These are phyloP conservation scores for Nephrotoma guestfalica DNA, from an alignment of 2,888 invertebrate genomes.

Conservation along the genomic window DNA sequence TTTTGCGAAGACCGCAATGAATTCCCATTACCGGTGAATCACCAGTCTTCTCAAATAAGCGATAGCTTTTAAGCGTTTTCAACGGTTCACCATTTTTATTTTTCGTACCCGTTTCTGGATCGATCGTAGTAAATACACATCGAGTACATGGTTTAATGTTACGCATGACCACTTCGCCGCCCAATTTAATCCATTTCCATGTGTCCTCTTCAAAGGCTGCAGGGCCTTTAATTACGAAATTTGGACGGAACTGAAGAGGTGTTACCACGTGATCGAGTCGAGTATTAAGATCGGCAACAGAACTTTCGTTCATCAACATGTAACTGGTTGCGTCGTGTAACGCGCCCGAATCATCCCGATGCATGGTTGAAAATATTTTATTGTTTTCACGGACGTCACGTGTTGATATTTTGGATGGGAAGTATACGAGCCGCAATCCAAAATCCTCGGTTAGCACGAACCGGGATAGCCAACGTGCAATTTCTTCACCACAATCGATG, in stretches of 20 bases:
- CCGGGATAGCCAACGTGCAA: slow-evolving; percentile 52
- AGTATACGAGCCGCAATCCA: slow-evolving; percentile 41
- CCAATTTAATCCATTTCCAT: slow-evolving; percentile 54
- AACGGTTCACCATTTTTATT: slow-evolving; percentile 44
- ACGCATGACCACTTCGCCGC: slow-evolving; percentile 42
- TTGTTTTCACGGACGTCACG: slow-evolving; percentile 24
- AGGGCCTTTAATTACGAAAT: slow-evolving; percentile 47
- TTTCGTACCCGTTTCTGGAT: slow-evolving; percentile 49
- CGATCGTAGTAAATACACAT: slow-evolving; percentile 51
- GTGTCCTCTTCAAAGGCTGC: slow-evolving; percentile 45
- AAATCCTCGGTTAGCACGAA: slow-evolving; percentile 35
- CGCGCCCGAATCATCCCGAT: slow-evolving; percentile 30
- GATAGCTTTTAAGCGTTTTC: slow-evolving; percentile 44
- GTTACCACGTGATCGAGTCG: slow-evolving; percentile 37
- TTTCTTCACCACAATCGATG: slow-evolving; percentile 56
- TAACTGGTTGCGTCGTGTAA: slow-evolving; percentile 49
- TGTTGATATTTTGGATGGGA: slow-evolving; percentile 31
- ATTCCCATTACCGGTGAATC: slow-evolving; percentile 34
- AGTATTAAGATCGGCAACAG: slow-evolving; percentile 46
- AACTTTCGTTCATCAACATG: slow-evolving; percentile 46
- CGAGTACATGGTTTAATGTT: slow-evolving; percentile 48
- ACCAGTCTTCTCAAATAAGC: slow-evolving; percentile 27
- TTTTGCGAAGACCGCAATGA: slow-evolving; percentile 30
- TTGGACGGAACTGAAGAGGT: slow-evolving; percentile 46
- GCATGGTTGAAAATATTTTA: slow-evolving; percentile 19